Evolutionary conservation across 1,140 invertebrate species (phyloP).

Genomic region (Drosophila eugracilis): DNA sequence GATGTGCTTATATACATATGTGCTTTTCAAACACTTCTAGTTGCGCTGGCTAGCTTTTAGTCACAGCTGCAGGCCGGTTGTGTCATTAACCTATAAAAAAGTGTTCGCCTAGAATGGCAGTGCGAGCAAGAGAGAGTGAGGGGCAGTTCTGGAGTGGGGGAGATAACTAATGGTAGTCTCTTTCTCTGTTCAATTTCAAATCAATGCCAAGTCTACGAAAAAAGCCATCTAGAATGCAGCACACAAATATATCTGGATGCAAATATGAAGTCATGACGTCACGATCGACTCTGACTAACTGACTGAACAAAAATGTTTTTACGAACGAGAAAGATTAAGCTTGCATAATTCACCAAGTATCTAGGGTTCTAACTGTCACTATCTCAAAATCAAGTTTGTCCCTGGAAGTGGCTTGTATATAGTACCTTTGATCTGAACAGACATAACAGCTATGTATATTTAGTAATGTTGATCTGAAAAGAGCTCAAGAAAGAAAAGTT

Average conservation of each 20-base stretch:
- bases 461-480: too few relatives aligned
- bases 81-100: conserved; percentile 82
- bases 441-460: too few relatives aligned
- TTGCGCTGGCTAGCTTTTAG: conserved; percentile 39
- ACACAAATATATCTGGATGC: conserved; percentile 34
- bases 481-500: too few relatives aligned
- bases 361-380: too few relatives aligned
- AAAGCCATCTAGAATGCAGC: conserved; percentile 59
- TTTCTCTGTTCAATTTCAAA: conserved; percentile 60
- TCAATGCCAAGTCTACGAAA: conserved; percentile 65
- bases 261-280: conserved; percentile 20
- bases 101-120: conserved; percentile 50
- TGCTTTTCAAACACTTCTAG: conserved; percentile 51
- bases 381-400: too few relatives aligned
- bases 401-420: too few relatives aligned
- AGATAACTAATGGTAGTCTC: conserved; percentile 34
- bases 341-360: neutral
- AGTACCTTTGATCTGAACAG: too few relatives aligned
- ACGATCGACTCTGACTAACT: conserved; percentile 17
- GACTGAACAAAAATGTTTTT: neutral
- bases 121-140: conserved; percentile 15
- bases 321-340: neutral
- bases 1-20: conserved; percentile 14
- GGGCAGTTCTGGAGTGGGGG: neutral
- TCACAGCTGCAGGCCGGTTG: conserved; percentile 52